These are phyloP conservation scores for Calameuta pallipes DNA, from an alignment of 2,888 invertebrate species.

Conservation along the genomic window DNA sequence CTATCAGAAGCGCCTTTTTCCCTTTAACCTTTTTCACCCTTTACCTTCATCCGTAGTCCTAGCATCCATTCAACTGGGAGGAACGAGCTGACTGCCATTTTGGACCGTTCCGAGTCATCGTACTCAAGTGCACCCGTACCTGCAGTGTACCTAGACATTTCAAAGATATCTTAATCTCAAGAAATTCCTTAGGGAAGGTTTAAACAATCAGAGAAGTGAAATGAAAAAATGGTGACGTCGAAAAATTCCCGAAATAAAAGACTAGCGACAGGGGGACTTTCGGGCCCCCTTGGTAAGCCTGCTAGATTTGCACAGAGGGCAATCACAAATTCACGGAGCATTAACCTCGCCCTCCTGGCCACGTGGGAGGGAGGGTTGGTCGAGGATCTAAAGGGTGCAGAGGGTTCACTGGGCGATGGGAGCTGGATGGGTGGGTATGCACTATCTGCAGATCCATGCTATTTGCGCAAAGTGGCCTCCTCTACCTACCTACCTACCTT, in stretches of 20 bases:
- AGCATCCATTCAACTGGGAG: background rate
- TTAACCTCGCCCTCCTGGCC: constrained; percentile 40
- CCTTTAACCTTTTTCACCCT: constrained; percentile 10
- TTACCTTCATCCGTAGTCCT: background rate
- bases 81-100: background rate
- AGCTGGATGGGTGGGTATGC: constrained; percentile 39
- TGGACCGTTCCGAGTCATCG: background rate
- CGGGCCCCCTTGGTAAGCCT: background rate
- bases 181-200: background rate
- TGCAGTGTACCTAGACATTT: background rate
- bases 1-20: background rate
- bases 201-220: background rate
- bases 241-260: background rate
- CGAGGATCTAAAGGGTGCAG: constrained; percentile 35
- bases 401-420: constrained; percentile 17
- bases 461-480: constrained; percentile 58
- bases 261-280: background rate
- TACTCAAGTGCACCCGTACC: background rate
- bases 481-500: constrained; percentile 26
- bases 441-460: constrained; percentile 57
- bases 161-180: background rate
- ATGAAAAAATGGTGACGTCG: constrained; percentile 4
- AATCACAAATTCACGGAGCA: constrained; percentile 55
- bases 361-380: constrained; percentile 15
- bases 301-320: constrained; percentile 44